phyloP scores from a whole-genome alignment of 23 tunicate genomes.

The Trididemnum nubilum region DNA sequence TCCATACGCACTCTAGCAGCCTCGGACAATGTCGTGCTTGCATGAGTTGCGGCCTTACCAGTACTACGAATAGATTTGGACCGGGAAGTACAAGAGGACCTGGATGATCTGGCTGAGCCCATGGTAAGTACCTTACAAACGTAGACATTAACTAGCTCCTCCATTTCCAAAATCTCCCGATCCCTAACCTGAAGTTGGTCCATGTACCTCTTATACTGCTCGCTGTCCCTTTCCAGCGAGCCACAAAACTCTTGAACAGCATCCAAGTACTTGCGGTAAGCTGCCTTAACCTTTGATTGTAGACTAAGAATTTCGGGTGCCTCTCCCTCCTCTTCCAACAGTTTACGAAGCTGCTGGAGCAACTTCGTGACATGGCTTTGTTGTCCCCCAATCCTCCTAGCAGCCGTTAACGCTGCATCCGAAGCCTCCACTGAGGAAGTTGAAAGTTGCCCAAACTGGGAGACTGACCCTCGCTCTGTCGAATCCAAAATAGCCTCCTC shows the following conservation, averaged over 20 bases:
- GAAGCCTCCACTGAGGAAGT: background rate
- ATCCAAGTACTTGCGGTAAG: background rate
- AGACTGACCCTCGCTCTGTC: background rate
- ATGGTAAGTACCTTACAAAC: background rate
- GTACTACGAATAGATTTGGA: background rate
- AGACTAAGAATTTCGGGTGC: background rate
- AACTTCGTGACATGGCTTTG: conserved; percentile 9
- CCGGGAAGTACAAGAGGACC: background rate
- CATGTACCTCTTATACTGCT: conserved; percentile 1
- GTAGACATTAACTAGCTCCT: background rate
- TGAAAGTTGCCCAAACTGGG: background rate
- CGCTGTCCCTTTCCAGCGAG: background rate
- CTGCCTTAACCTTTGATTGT: background rate
- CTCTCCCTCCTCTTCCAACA: background rate
- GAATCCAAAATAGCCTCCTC: background rate
- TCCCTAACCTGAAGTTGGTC: conserved; percentile 1
- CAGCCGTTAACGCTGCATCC: conserved; percentile 8
- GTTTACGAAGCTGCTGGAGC: conserved; percentile 1
- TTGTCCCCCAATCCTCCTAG: conserved; percentile 11
- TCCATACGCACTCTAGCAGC: background rate
- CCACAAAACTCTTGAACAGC: conserved; percentile 2
- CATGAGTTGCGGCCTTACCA: background rate
- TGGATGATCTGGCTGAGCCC: background rate
- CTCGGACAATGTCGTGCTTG: background rate
- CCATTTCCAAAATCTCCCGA: background rate